phyloP scores from a whole-genome alignment of 2,888 invertebrate species.

The Cheilosia vulpina region DNA sequence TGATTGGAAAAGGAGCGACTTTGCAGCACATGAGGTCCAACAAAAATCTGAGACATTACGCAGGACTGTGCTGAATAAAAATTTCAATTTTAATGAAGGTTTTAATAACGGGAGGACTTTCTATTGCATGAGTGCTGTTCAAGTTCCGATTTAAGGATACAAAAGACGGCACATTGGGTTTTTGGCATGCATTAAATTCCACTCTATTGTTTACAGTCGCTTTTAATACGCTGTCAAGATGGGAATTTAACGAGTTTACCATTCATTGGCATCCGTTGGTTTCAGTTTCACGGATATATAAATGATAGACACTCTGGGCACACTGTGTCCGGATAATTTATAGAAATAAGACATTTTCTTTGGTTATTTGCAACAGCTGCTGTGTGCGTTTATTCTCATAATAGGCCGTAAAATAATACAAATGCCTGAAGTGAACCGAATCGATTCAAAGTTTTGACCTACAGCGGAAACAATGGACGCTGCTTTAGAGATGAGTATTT shows the following conservation, averaged over 20 bases:
- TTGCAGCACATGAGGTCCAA: no score
- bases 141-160: neutral
- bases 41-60: neutral
- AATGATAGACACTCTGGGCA: neutral
- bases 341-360: no score
- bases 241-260: slow-evolving; percentile 6
- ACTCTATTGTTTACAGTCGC: neutral
- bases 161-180: neutral
- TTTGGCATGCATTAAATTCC: neutral
- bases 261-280: no score
- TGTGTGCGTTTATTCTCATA: no score
- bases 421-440: no score
- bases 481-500: no score
- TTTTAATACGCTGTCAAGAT: slow-evolving; percentile 6
- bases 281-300: neutral
- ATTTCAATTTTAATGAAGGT: neutral
- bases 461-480: no score
- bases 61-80: neutral
- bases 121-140: neutral
- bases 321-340: neutral
- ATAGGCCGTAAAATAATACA: no score
- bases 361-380: no score
- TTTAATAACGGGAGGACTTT: neutral
- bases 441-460: no score
- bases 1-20: no score